Conservation (phyloP, 1,140 invertebrate genomes). For the Solenopsis fugax region DNA sequence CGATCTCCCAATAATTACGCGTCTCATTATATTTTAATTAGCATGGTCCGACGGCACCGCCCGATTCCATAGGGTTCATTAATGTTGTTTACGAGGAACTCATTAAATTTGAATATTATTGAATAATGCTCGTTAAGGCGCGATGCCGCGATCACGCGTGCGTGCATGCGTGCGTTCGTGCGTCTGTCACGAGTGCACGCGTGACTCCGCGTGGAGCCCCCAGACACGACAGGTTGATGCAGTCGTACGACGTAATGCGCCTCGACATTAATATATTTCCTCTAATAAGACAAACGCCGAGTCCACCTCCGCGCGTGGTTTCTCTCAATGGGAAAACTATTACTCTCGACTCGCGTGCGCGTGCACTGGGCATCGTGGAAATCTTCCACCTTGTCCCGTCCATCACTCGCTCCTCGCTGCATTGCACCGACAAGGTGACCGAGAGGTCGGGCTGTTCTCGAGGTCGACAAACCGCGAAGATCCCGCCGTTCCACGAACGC, state of each 20-base stretch:
- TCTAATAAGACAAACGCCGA: slow-evolving; percentile 74
- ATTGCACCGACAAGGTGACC: slow-evolving; percentile 33
- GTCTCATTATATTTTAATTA: slow-evolving; percentile 86
- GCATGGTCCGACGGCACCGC: slow-evolving; percentile 72
- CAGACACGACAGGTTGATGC: slow-evolving; percentile 73
- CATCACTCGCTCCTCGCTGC: slow-evolving; percentile 17
- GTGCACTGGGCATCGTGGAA: slow-evolving; percentile 68
- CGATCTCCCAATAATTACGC: slow-evolving; percentile 82
- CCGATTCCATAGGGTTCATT: slow-evolving; percentile 81
- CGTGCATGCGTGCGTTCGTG: neutral
- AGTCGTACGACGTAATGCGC: slow-evolving; percentile 73
- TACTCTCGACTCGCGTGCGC: slow-evolving; percentile 39
- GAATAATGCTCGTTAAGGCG: slow-evolving; percentile 82
- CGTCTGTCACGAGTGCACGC: neutral
- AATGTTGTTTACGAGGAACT: slow-evolving; percentile 83
- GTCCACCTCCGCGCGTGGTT: slow-evolving; percentile 60
- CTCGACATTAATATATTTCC: slow-evolving; percentile 78
- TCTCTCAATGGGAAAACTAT: slow-evolving; percentile 65
- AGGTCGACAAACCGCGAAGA: slow-evolving; percentile 68
- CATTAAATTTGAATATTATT: slow-evolving; percentile 85
- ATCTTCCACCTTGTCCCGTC: slow-evolving; percentile 72
- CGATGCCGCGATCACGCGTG: slow-evolving; percentile 63
- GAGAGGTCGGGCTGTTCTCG: slow-evolving; percentile 49
- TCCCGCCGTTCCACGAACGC: slow-evolving; percentile 36
- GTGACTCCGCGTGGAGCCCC: slow-evolving; percentile 20